phyloP scores from a whole-genome alignment of 2,113 vertebrate species.

The Clinocottus analis region DNA sequence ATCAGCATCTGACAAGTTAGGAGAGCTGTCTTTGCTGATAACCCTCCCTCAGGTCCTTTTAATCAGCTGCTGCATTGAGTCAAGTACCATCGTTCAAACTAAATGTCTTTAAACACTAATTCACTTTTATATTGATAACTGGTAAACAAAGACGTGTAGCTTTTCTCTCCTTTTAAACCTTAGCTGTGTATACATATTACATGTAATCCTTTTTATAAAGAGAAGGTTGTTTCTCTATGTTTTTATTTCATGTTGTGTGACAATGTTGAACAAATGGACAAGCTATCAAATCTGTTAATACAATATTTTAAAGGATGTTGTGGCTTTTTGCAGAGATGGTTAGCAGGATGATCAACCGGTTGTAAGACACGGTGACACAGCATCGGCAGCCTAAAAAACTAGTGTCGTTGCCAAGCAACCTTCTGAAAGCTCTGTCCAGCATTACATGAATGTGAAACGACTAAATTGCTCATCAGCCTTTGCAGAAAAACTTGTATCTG shows the following conservation, averaged over 20 bases:
- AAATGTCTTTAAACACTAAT: slow-evolving; percentile 49
- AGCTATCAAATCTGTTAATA: not conserved
- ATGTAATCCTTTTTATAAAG: not conserved
- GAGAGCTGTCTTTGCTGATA: not conserved
- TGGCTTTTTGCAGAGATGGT: not conserved
- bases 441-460: slow-evolving; percentile 27
- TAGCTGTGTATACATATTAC: not conserved
- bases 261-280: not conserved
- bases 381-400: slow-evolving; percentile 52
- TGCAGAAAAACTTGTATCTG: slow-evolving; percentile 27
- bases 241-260: not conserved
- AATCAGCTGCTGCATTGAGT: slow-evolving; percentile 31
- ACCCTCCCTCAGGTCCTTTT: slow-evolving; percentile 18
- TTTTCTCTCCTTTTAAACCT: slow-evolving; percentile 5
- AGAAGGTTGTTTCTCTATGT: not conserved
- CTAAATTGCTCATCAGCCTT: slow-evolving; percentile 41
- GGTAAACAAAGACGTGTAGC: slow-evolving; percentile 19
- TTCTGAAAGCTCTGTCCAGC: slow-evolving; percentile 27
- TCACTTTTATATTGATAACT: slow-evolving; percentile 46
- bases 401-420: slow-evolving; percentile 68
- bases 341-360: slow-evolving; percentile 50
- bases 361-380: slow-evolving; percentile 42
- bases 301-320: too few relatives aligned
- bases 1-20: too few relatives aligned
- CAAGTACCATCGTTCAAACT: slow-evolving; percentile 44